A percentile compares a stretch with the other conserved stretches of the same genome.
phyloP scores from a whole-genome alignment of 2,113 vertebrate genomes.

The Sebastes schlegelii region DNA sequence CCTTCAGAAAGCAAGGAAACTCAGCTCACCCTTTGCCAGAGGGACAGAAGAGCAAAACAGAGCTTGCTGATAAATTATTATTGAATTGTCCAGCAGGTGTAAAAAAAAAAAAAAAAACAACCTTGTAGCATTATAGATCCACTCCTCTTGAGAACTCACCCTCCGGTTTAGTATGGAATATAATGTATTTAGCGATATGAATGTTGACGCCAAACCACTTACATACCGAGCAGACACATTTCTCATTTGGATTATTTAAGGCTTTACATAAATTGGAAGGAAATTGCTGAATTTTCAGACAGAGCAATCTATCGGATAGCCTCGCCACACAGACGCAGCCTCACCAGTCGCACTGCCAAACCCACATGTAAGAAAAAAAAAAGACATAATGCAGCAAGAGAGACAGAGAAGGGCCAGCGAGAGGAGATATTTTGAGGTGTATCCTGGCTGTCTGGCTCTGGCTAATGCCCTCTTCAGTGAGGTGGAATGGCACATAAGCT shows the following conservation, averaged over 20 bases:
- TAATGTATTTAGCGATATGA: neutral
- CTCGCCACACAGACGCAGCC: neutral
- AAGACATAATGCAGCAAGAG: constrained; percentile 50
- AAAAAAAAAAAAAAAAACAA: neutral
- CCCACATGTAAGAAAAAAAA: constrained; percentile 50
- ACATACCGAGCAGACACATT: neutral
- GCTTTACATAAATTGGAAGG: neutral
- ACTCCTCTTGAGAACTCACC: neutral
- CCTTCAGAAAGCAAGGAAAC: neutral
- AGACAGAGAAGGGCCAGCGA: constrained; percentile 52
- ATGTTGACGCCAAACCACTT: neutral
- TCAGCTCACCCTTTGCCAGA: neutral
- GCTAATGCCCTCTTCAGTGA: constrained; percentile 82
- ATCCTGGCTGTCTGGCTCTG: constrained; percentile 80
- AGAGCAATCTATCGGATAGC: neutral
- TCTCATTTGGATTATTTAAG: neutral
- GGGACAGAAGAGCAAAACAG: neutral
- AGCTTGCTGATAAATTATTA: neutral
- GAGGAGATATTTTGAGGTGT: constrained; percentile 82
- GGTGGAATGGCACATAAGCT: constrained; percentile 84
- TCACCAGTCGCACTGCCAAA: constrained; percentile 4
- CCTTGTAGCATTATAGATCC: neutral
- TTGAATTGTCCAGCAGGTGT: neutral
- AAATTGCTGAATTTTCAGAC: neutral
- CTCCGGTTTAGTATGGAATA: neutral